phyloP scores from a whole-genome alignment of 2,113 vertebrate genomes.

The Podiceps cristatus region DNA sequence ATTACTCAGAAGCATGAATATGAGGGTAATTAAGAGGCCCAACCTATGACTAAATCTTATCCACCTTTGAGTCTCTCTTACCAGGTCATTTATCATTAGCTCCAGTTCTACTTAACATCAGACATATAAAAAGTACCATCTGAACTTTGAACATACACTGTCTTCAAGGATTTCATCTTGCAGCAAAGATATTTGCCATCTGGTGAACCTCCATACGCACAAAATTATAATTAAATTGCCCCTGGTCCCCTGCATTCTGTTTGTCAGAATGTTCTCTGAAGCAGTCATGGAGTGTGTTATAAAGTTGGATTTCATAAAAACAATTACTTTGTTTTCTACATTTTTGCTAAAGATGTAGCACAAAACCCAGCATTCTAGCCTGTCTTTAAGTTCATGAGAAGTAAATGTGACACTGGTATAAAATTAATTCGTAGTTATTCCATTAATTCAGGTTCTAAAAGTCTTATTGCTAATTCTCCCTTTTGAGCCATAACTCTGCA shows the following conservation, averaged over 20 bases:
- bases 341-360: background rate
- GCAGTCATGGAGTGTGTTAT: background rate
- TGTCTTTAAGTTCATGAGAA: background rate
- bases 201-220: constrained; percentile 19
- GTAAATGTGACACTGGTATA: background rate
- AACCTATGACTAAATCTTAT: background rate
- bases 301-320: constrained; percentile 40
- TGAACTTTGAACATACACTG: background rate
- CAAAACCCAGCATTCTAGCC: background rate
- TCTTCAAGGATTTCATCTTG: constrained; percentile 27
- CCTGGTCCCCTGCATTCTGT: constrained; percentile 53
- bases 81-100: background rate
- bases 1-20: background rate
- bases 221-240: constrained; percentile 67
- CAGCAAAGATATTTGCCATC: constrained; percentile 58
- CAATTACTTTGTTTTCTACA: background rate
- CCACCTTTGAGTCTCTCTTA: background rate
- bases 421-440: background rate
- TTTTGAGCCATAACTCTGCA: background rate
- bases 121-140: background rate
- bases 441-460: background rate
- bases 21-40: background rate
- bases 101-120: background rate
- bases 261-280: constrained; percentile 55
- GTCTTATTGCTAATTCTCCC: background rate